Base-by-base conservation (phyloP, 1,140 invertebrate genomes). In the Spodoptera frugiperda region DNA sequence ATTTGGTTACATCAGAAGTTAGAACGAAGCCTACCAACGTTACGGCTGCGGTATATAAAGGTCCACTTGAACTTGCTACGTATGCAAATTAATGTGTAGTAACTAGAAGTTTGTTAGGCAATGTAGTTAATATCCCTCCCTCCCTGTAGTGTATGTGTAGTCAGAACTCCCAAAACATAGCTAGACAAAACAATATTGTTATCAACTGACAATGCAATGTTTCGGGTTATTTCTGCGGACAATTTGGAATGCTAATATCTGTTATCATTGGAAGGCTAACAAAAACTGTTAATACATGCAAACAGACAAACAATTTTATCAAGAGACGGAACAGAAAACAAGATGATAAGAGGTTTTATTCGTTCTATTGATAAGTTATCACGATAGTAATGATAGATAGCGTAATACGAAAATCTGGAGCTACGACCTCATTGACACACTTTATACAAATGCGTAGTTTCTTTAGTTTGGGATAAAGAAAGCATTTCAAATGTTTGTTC, bases 401-500 rank as follows among this genome's bases (percentile, higher is more conserved):
- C 12, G 59, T 11, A 63, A 63, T 63, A 63, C 15, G 10, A 2
- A 53, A 67, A 70, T 70, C 67, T 70, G 67, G 21, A 30, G 25
- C 67, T 70, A 39, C 39, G 67, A 70, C 67, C 67, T 51, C 49
- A 70, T 51, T 70, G 67, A 70, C 67, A 70, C 67, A 70, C 21
- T 70, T 70, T 54, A 54, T 54, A 54, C 4, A 70, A 54, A 14
- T 54, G 51, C 49, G 51, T 54, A 70, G 49, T 70, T 70, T 53
- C 30, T 33, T 70, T 33, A 30, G 17, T 70, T 39, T 54, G 51
- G 49, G 15, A 54, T 54, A 17, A 53, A 39, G 11, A 30, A 30
- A 33, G n/a, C 15, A 12, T 39, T 54, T n/a, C 33, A 11, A 11
- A 1, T 67, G 46, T 67, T 46, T 63, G 33, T 3, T 63, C 33